Evolutionary conservation across 2,113 vertebrate genomes (phyloP).

Genomic region (Silurus meridionalis): DNA sequence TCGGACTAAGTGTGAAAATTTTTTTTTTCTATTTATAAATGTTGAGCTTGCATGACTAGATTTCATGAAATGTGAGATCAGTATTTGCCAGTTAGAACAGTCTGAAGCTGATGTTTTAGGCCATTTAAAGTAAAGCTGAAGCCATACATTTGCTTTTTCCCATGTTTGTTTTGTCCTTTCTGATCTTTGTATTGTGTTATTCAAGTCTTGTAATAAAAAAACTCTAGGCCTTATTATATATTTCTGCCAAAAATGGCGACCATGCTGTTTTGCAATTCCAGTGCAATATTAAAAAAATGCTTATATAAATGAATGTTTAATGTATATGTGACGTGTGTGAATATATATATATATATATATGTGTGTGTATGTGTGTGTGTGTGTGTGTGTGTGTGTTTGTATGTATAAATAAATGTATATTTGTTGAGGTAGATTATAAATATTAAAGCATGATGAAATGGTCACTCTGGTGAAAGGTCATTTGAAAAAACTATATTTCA

Average conservation of each 20-base stretch:
- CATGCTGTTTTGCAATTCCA: background rate
- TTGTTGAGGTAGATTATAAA: no score
- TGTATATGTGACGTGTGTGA: no score
- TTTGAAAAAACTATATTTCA: background rate
- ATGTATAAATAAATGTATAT: no score
- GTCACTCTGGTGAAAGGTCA: background rate
- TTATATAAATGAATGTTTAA: background rate
- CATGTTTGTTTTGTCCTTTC: constrained; percentile 22
- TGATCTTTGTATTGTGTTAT: background rate
- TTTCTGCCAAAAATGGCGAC: background rate
- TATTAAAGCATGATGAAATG: no score
- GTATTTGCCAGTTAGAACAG: background rate
- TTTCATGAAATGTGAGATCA: background rate
- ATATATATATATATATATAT: no score
- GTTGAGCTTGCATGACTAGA: background rate
- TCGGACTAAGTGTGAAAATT: constrained; percentile 62
- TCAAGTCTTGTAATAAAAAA: background rate
- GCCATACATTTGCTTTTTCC: background rate
- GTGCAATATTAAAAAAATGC: background rate
- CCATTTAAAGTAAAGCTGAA: background rate
- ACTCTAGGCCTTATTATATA: background rate
- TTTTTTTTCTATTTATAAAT: background rate
- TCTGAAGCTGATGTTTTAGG: background rate
- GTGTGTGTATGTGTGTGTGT: no score
- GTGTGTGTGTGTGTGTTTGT: no score